Percentiles rank a stretch among this genome's conserved stretches.
phyloP scores from a whole-genome alignment of 2,797 vertebrate species.

The Pogoniulus pusillus region DNA sequence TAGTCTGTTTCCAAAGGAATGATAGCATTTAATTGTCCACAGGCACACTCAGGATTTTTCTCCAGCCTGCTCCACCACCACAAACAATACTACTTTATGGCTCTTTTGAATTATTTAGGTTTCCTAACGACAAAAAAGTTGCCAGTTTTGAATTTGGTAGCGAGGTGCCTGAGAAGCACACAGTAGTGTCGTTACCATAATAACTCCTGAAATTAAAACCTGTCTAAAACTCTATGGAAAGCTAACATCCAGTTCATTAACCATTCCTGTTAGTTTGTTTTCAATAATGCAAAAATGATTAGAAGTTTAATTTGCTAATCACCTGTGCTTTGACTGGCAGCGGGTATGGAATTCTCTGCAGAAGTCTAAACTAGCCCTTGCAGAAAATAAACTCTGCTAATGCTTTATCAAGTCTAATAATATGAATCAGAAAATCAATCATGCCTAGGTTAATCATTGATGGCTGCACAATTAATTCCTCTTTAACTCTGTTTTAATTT shows the following conservation, averaged over 20 bases:
- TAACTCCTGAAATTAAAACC: constrained; percentile 84
- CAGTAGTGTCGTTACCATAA: constrained; percentile 80
- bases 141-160: constrained; percentile 74
- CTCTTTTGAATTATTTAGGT: constrained; percentile 77
- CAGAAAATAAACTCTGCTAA: constrained; percentile 80
- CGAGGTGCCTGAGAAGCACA: constrained; percentile 76
- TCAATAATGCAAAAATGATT: constrained; percentile 83
- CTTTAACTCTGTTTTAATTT: constrained; percentile 78
- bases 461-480: constrained; percentile 79
- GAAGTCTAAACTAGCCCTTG: constrained; percentile 83
- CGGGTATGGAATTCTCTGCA: constrained; percentile 78
- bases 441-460: constrained; percentile 75
- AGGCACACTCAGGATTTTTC: constrained; percentile 54
- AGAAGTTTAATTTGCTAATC: constrained; percentile 84
- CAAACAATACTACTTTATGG: constrained; percentile 69
- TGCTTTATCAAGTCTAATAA: constrained; percentile 77
- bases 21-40: constrained; percentile 55
- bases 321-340: constrained; percentile 82
- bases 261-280: constrained; percentile 82
- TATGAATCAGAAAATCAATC: constrained; percentile 74
- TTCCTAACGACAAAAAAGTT: constrained; percentile 76
- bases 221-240: constrained; percentile 82
- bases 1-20: constrained; percentile 37
- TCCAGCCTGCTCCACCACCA: constrained; percentile 64
- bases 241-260: constrained; percentile 83